Evolutionary conservation across 2,113 vertebrate genomes (phyloP).

Genomic region (Erythrolamprus reginae): DNA sequence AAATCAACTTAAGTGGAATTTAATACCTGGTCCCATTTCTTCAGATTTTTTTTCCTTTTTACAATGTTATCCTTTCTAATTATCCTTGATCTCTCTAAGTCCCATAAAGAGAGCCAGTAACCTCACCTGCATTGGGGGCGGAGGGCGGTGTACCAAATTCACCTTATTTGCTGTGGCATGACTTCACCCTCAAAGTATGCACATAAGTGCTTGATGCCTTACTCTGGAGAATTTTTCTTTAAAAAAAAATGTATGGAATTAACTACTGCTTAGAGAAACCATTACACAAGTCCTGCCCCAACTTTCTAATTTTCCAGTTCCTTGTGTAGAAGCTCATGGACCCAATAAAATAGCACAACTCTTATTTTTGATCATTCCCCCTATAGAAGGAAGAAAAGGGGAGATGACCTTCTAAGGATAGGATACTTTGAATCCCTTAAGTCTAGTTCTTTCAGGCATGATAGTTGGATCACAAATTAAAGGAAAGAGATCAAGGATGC

Average conservation of each 20-base stretch:
- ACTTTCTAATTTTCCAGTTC: not conserved
- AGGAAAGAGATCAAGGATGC: not conserved
- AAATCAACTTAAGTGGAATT: too few relatives aligned
- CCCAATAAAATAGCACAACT: not conserved
- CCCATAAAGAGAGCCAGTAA: not conserved
- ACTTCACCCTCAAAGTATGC: not conserved
- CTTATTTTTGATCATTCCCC: not conserved
- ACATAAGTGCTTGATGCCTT: not conserved
- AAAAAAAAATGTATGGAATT: not conserved
- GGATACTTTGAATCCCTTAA: not conserved
- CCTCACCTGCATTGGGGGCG: not conserved
- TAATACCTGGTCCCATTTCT: too few relatives aligned
- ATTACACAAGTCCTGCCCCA: not conserved
- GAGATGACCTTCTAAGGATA: not conserved
- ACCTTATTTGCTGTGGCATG: not conserved
- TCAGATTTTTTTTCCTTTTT: not conserved
- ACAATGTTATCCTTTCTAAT: not conserved
- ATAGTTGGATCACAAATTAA: not conserved
- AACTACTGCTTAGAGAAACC: not conserved
- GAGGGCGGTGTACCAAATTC: not conserved
- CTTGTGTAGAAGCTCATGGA: not conserved
- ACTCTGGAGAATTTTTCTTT: not conserved
- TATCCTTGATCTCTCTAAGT: not conserved
- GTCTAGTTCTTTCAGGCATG: not conserved
- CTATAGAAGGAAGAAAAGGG: not conserved